These are phyloP conservation scores for Drosophila nasuta DNA, from an alignment of 1,140 invertebrate genomes.

Conservation along the genomic window DNA sequence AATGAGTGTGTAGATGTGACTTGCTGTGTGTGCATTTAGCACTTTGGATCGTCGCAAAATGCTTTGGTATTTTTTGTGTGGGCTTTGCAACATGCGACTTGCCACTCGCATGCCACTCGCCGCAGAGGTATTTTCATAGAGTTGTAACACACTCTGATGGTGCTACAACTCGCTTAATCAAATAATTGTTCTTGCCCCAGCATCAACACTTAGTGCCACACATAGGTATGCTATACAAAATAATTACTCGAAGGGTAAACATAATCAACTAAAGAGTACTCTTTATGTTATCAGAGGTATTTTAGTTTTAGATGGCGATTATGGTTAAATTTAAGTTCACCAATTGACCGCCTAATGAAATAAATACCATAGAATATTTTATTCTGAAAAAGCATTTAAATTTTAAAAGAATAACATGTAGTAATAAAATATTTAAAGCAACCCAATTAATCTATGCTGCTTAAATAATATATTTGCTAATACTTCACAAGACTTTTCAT, in stretches of 20 bases:
- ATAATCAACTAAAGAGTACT: neutral
- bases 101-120: slow-evolving; percentile 2
- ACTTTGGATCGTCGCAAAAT: slow-evolving; percentile 35
- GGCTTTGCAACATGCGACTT: slow-evolving; percentile 58
- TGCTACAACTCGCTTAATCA: neutral
- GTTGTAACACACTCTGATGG: neutral
- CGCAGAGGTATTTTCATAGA: neutral
- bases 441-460: no score
- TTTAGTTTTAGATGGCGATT: no score
- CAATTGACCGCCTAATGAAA: no score
- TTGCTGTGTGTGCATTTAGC: slow-evolving; percentile 47
- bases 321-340: no score
- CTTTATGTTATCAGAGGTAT: no score
- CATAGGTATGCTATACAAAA: slow-evolving; percentile 13
- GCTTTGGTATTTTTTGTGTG: slow-evolving; percentile 57
- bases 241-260: neutral
- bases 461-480: no score
- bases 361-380: no score
- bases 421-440: no score
- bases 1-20: slow-evolving; percentile 61
- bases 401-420: no score
- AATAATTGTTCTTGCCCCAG: neutral
- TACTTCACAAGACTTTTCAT: no score
- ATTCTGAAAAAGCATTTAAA: no score
- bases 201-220: neutral